Evolutionary conservation across 1,140 invertebrate genomes (phyloP).

Genomic region (Hirudo medicinalis): DNA sequence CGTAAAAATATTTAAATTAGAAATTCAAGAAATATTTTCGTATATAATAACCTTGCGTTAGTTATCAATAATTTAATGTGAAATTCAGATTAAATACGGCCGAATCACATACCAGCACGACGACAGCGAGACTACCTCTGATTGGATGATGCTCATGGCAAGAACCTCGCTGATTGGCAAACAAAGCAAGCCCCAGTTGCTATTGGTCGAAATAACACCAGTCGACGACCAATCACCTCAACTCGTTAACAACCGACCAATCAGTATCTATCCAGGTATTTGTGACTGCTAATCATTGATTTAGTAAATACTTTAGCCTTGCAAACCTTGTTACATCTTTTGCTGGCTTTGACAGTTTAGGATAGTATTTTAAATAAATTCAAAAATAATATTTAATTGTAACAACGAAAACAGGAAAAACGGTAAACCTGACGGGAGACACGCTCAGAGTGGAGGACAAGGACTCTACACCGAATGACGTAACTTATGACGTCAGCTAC

Average conservation of each 20-base stretch:
- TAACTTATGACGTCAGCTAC: no score
- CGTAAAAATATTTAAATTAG: not conserved
- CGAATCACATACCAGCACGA: conserved; percentile 31
- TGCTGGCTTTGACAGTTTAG: no score
- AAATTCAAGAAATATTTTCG: not conserved
- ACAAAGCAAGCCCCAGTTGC: conserved; percentile 5
- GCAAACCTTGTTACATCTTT: not conserved
- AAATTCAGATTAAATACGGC: conserved; percentile 25
- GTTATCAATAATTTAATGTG: not conserved
- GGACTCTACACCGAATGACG: no score
- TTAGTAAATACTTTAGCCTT: not conserved
- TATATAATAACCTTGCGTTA: not conserved
- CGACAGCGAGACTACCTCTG: conserved; percentile 27
- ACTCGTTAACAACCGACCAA: not conserved
- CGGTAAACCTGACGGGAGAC: no score
- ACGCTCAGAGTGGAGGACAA: no score
- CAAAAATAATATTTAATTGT: no score
- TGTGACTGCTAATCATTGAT: not conserved
- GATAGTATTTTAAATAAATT: no score
- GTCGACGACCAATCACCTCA: conserved; percentile 3
- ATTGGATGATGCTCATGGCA: conserved; percentile 21
- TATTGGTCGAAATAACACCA: not conserved
- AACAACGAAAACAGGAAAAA: no score
- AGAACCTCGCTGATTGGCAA: not conserved
- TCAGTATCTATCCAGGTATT: conserved; percentile 1